Percentiles rank a stretch among this genome's conserved stretches.
Conservation (phyloP, 2,113 vertebrate species). For the Tenrec ecaudatus region DNA sequence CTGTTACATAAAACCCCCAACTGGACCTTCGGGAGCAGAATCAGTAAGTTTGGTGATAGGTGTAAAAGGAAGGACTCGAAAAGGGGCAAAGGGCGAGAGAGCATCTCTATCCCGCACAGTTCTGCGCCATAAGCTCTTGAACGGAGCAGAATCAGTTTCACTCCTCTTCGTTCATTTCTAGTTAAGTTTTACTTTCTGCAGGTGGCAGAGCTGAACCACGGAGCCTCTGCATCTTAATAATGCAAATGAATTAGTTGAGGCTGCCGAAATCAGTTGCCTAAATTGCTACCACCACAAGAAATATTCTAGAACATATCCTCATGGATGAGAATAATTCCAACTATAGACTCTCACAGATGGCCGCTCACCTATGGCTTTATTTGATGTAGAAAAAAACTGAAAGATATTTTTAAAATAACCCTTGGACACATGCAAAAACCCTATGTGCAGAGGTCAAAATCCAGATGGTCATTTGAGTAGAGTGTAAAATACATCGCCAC, state of each 20-base stretch:
- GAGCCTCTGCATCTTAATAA: slow-evolving; percentile 29
- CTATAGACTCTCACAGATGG: slow-evolving; percentile 3
- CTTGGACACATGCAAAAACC: neutral
- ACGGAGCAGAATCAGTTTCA: neutral
- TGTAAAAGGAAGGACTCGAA: neutral
- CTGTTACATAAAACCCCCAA: neutral
- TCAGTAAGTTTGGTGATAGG: neutral
- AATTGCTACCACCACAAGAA: neutral
- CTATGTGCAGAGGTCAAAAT: neutral
- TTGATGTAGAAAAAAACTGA: slow-evolving; percentile 31
- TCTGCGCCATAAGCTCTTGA: neutral
- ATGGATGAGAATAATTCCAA: neutral
- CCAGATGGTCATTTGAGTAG: neutral
- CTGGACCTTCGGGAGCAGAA: neutral
- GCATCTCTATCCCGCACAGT: neutral
- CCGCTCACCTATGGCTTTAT: neutral
- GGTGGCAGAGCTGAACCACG: neutral
- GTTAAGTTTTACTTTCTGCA: slow-evolving; percentile 6
- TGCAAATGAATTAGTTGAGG: neutral
- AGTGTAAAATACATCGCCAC: neutral
- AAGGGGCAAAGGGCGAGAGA: neutral
- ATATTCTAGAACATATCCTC: neutral
- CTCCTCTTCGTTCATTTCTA: neutral
- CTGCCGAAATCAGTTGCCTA: neutral
- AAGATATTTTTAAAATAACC: neutral